Evolutionary conservation across 2,888 invertebrate genomes (phyloP), one percentile per base, ranked within the genome.

Genomic region (Galerucella nymphaeae): DNA sequence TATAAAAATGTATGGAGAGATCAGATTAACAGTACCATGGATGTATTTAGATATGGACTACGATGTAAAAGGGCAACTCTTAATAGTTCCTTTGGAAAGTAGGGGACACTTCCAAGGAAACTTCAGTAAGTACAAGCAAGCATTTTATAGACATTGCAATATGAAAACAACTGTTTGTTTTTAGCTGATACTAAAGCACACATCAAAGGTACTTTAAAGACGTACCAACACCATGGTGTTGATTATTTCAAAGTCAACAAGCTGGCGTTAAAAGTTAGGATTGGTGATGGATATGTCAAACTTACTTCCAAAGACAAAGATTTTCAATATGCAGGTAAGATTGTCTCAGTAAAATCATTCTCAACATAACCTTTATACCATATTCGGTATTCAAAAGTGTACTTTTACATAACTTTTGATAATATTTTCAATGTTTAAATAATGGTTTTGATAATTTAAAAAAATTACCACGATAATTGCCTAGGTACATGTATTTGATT

Each of bases 211-310:
- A 85, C 85, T 30, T 90, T 90, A 0, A 92, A 91, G 77, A 88
- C 89, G 4, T 84, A 90, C 6, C 65, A 72, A 30, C 90, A 88
- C 76, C 90, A 92, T 13, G 91, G 90, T 1, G 88, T 90, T 6
- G 88, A 90, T 68, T 91, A 90, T 81, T 86, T 92, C 66, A 90
- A 90, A 79, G 86, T 90, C 2, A 90, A 92, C 67, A 91, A 90
- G 80, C 83, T 93, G 23, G 84, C 88, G 62, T 86, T 90, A 14
- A 92, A 91, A 84, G 87, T 91, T 67, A 89, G 89, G 76, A 88
- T 93, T 50, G 90, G 89, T 0, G 87, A 91, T 79, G 92, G 91
- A 0, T 89, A 90, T 73, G 87, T 92, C 9, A 89, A 88, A 48
- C 85, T 90, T 48, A 87, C 84, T 58, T 85, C 92, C 8, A 88